These are phyloP conservation scores for Pogonomyrmex barbatus DNA, from an alignment of 1,140 invertebrate species.

Conservation along the genomic window DNA sequence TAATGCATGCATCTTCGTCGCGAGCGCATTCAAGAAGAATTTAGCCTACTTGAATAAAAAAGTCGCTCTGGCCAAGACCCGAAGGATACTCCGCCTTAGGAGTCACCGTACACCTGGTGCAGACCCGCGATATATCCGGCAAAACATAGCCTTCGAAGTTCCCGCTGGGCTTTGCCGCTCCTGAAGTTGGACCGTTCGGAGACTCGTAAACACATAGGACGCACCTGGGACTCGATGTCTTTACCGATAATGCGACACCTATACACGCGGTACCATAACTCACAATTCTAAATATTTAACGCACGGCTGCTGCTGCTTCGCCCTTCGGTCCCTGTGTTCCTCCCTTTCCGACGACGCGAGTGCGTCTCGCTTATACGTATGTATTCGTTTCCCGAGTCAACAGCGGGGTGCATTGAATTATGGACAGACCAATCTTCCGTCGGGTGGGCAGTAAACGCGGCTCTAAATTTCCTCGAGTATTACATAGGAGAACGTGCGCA, in stretches of 20 bases:
- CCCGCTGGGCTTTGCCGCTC: constrained; percentile 63
- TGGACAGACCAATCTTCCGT: constrained; percentile 45
- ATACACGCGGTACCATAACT: constrained; percentile 75
- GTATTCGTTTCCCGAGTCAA: constrained; percentile 54
- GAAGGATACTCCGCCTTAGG: constrained; percentile 58
- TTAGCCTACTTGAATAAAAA: constrained; percentile 31
- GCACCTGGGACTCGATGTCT: constrained; percentile 80
- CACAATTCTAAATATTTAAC: constrained; percentile 79
- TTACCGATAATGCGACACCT: constrained; percentile 79
- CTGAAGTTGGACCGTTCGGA: constrained; percentile 77
- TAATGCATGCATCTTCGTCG: neutral
- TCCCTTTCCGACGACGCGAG: constrained; percentile 47
- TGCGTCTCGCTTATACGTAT: constrained; percentile 54
- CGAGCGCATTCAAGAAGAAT: constrained; percentile 17
- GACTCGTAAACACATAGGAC: constrained; percentile 81
- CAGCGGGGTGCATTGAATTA: constrained; percentile 49
- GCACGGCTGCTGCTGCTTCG: constrained; percentile 49
- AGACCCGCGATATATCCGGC: constrained; percentile 72
- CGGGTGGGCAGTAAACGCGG: constrained; percentile 43
- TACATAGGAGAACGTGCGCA: neutral
- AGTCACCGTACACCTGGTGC: constrained; percentile 74
- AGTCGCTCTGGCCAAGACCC: constrained; percentile 5
- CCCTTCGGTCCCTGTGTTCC: constrained; percentile 46
- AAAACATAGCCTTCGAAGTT: constrained; percentile 79
- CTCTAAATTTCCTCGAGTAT: constrained; percentile 41